Conservation (phyloP, 2,113 vertebrate species). For the human (Homo sapiens) region DNA sequence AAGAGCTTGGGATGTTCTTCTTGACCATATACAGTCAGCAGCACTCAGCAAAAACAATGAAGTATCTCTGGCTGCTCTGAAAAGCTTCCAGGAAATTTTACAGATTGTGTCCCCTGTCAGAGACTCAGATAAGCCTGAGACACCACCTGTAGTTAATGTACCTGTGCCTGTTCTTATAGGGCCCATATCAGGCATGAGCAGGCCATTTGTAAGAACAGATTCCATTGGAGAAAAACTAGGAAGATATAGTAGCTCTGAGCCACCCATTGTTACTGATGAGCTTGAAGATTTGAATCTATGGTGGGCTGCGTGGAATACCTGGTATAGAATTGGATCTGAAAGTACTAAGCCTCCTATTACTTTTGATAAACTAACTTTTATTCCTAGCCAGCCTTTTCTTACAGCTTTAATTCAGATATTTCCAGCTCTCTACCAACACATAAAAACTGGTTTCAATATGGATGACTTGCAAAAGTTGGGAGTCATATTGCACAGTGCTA, state of each 20-base stretch:
- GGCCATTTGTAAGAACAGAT: constrained; percentile 93
- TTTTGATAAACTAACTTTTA: constrained; percentile 94
- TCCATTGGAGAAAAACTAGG: constrained; percentile 93
- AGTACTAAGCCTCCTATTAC: constrained; percentile 92
- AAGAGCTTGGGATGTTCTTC: constrained; percentile 97
- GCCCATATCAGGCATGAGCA: constrained; percentile 89
- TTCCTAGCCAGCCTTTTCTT: constrained; percentile 98
- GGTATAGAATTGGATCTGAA: constrained; percentile 96
- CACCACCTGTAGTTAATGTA: constrained; percentile 90
- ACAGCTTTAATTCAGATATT: constrained; percentile 98
- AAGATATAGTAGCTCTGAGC: constrained; percentile 86
- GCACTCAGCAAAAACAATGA: constrained; percentile 99
- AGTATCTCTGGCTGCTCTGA: constrained; percentile 97
- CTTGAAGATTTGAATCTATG: constrained; percentile 96
- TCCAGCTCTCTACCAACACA: constrained; percentile 98
- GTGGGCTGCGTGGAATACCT: constrained; percentile 99
- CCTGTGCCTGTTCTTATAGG: constrained; percentile 91
- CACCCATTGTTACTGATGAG: constrained; percentile 89
- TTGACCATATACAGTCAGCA: constrained; percentile 98
- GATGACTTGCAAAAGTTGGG: constrained; percentile 96
- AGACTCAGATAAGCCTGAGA: constrained; percentile 91
- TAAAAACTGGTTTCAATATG: constrained; percentile 97
- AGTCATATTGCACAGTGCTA: constrained; percentile 94
- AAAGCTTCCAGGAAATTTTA: constrained; percentile 99
- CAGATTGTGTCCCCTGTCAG: constrained; percentile 95